Evolutionary conservation across 1,140 invertebrate species (phyloP), one percentile per base, ranked within the genome.

Genomic region (Heliconius eleuchia): DNA sequence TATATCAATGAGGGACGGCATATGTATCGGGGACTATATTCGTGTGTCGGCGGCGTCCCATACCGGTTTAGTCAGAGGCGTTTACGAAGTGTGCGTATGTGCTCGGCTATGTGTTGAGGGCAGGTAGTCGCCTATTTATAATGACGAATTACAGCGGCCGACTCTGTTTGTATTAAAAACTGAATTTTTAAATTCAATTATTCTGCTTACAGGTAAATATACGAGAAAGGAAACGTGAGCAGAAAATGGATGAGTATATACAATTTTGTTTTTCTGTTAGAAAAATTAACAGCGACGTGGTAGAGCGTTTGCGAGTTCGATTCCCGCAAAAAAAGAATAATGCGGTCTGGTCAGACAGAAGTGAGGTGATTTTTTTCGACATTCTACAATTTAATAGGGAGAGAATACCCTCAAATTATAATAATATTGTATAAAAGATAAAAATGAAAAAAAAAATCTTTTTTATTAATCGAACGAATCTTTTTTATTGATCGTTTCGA

Each of bases 51-150:
- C 87, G 82, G 87, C 84, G 88, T 88, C 77, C 74, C 81, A 83
- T 89, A 94, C 92, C 90, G 89, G 93, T 93, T 92, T 93, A 76
- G 83, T 89, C 89, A 90, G 90, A 93, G 93, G 93, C 92, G 91
- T 92, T 92, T 88, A 91, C 90, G 77, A 80, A 87, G 86, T 86
- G 86, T 85, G 87, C 84, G 88, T 93, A 92, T 93, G 87, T 94
- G 90, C 87, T 66, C 80, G 82, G 86, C 86, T 92, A 92, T 94
- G 87, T 91, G 89, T 86, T 83, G 88, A 85, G 83, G 79, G 88
- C 90, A 93, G 92, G 91, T 92, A 92, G 88, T 87, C 80, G 81
- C 87, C 87, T 91, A 92, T 89, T 92, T 90, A 90, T 91, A 89
- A 88, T 92, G 90, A 91, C 86, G 87, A 83, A 92, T 90, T 87